These are phyloP conservation scores for Pelobates fuscus DNA, from an alignment of 2,113 vertebrate genomes.

Conservation along the genomic window DNA sequence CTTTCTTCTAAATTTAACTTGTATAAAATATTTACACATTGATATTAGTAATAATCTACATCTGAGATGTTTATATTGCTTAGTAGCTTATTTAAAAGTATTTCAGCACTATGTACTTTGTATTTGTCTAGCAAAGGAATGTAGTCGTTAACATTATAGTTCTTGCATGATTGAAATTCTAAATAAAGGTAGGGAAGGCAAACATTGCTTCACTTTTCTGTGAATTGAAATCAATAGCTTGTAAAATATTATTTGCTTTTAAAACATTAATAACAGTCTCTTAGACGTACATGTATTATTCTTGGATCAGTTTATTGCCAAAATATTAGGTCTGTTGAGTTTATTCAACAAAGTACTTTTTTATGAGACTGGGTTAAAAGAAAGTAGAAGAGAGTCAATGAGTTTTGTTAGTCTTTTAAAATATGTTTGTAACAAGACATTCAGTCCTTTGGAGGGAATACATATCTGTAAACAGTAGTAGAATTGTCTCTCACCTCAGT, in stretches of 20 bases:
- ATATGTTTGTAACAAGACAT: too few relatives aligned
- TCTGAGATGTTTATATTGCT: too few relatives aligned
- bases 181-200: conserved; percentile 42
- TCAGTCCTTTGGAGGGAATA: too few relatives aligned
- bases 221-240: conserved; percentile 19
- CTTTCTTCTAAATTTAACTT: too few relatives aligned
- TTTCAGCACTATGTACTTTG: not conserved
- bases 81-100: too few relatives aligned
- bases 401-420: too few relatives aligned
- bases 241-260: conserved; percentile 15
- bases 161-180: conserved; percentile 17
- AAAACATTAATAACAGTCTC: conserved; percentile 33
- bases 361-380: not conserved
- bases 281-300: conserved; percentile 14
- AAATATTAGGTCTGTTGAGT: conserved; percentile 32
- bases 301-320: conserved; percentile 10
- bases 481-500: too few relatives aligned
- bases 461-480: too few relatives aligned
- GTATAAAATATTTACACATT: too few relatives aligned
- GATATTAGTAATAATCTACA: too few relatives aligned
- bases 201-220: conserved; percentile 13
- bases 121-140: conserved; percentile 40
- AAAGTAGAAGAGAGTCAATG: not conserved
- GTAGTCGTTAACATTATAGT: conserved; percentile 32
- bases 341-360: not conserved